Conservation (phyloP, 2,888 invertebrate species). For the Girardia tigrina region DNA sequence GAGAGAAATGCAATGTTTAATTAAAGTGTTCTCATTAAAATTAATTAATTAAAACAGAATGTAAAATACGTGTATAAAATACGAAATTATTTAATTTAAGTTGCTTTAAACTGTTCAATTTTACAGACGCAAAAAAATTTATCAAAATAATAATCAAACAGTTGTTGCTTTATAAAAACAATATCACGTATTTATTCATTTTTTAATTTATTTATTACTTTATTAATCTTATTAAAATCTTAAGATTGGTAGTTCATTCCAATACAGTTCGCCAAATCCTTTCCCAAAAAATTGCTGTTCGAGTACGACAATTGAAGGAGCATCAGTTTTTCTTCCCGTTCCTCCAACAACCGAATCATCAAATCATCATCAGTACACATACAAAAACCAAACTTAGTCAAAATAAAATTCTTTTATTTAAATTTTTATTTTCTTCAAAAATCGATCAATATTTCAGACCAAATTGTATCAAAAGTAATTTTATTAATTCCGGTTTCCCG, state of each 20-base stretch:
- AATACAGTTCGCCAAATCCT: neutral
- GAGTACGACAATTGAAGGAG: neutral
- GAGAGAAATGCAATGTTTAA: too few species aligned
- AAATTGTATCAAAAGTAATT: neutral
- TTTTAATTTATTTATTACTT: neutral
- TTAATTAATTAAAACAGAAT: too few species aligned
- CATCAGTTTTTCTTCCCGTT: slow-evolving; percentile 4
- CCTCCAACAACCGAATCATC: neutral
- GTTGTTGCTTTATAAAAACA: too few species aligned
- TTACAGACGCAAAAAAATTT: too few species aligned
- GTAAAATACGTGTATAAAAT: too few species aligned
- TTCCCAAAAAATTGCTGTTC: neutral
- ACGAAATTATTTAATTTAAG: too few species aligned
- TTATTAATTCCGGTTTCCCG: neutral
- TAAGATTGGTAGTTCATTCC: slow-evolving; percentile 15
- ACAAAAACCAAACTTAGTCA: neutral
- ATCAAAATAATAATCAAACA: too few species aligned
- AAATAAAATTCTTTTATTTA: neutral
- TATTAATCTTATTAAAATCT: neutral
- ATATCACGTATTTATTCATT: neutral
- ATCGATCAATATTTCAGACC: neutral
- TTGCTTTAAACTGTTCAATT: too few species aligned
- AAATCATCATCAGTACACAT: neutral
- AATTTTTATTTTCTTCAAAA: neutral
- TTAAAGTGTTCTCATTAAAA: too few species aligned